Evolutionary conservation across 2,113 vertebrate species (phyloP), one percentile per base, ranked within the genome.

Genomic region (Mirounga angustirostris): DNA sequence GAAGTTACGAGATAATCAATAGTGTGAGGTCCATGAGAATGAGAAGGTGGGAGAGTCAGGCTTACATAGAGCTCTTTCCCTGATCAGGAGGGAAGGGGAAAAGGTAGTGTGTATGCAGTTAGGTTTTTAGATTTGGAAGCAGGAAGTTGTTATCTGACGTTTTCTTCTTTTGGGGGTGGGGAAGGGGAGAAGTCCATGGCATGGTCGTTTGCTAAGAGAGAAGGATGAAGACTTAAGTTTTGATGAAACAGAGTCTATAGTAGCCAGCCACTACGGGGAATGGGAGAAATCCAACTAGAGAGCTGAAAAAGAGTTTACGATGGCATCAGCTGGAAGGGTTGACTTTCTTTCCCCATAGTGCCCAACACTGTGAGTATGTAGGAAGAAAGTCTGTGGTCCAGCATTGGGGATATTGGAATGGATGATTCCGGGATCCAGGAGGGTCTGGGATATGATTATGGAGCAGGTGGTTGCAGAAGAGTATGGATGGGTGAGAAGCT

Each of bases 301-400:
- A 97, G 40, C 56, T 67, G 78, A 74, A 21, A 58, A 21, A 61
- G 65, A 88, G 82, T 91, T 43, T 36, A 92, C 73, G 33, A 80
- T 33, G n/a, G 21, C 43, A 88, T 50, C 7, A 19, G 18, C n/a
- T 10, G 18, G 19, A 83, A 87, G 91, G 33, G 40, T 19, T 59
- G 46, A 58, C 43, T 67, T 26, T 67, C 2, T 15, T 24, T 11
- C 24, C 4, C 0, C 30, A 78, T 5, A 14, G 28, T 46, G 43
- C n/a, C 67, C n/a, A 85, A 71, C n/a, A 65, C 50, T 18, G 18
- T 54, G 11, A n/a, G 26, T 86, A 30, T 58, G 7, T 28, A 69
- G 26, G 59, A 87, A 86, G 92, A 81, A 14, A 79, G 15, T 18
- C 22, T 79, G 67, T 46, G 40, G 59, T 73, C 59, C 65, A 13